phyloP scores from a whole-genome alignment of 2,797 vertebrate species.

The Acrocephalus scirpaceus region DNA sequence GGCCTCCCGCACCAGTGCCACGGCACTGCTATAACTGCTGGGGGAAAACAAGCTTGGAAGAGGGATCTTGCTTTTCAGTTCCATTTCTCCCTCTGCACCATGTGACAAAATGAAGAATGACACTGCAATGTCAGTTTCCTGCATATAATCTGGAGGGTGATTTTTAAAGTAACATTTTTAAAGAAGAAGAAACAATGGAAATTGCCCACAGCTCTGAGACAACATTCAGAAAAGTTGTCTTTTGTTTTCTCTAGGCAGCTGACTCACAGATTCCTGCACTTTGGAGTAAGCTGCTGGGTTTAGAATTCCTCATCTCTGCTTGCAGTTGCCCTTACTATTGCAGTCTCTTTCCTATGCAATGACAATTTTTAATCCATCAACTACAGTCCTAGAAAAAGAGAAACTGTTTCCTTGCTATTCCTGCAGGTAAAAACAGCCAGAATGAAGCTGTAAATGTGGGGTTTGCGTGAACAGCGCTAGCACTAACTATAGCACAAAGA shows the following conservation, averaged over 20 bases:
- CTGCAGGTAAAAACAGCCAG: neutral
- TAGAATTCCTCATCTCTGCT: neutral
- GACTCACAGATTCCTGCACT: neutral
- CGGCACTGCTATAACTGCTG: neutral
- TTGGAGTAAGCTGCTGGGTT: neutral
- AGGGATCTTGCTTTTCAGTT: neutral
- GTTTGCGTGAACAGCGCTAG: neutral
- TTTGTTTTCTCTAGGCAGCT: neutral
- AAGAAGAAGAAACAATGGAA: neutral
- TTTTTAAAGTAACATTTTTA: constrained; percentile 15
- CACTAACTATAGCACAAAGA: neutral
- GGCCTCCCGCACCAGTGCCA: neutral
- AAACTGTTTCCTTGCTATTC: neutral
- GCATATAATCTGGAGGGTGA: neutral
- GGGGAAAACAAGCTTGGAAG: neutral
- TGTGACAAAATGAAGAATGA: constrained; percentile 29
- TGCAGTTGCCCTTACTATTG: neutral
- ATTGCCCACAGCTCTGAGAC: neutral
- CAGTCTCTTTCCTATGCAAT: neutral
- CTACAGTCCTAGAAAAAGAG: neutral
- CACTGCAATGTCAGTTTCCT: neutral
- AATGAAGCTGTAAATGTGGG: neutral
- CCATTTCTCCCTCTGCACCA: neutral
- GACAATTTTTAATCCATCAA: neutral
- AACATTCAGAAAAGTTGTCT: neutral